Evolutionary conservation across 2,888 invertebrate species (phyloP).

Genomic region (Schrankia costaestrigalis): DNA sequence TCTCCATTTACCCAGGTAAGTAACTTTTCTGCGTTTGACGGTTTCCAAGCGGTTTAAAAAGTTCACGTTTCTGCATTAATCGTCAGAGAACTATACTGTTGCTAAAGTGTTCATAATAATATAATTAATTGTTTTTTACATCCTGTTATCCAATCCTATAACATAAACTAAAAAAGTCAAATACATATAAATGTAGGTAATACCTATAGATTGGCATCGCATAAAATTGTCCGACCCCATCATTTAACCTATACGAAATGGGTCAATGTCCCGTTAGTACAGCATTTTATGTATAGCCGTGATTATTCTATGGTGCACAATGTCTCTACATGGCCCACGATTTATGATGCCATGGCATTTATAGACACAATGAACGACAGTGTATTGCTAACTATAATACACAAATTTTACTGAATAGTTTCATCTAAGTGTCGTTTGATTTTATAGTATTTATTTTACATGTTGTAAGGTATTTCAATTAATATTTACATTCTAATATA

Average conservation of each 20-base stretch:
- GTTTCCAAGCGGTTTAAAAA: too few relatives aligned
- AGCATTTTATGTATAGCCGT: conserved; percentile 34
- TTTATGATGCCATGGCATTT: conserved; percentile 73
- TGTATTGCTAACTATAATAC: too few relatives aligned
- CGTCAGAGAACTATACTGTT: too few relatives aligned
- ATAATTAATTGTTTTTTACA: too few relatives aligned
- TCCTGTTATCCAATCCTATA: not conserved
- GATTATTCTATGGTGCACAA: conserved; percentile 42
- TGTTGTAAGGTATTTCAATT: too few relatives aligned
- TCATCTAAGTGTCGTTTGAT: conserved; percentile 12
- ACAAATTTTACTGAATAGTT: too few relatives aligned
- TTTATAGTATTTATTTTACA: too few relatives aligned
- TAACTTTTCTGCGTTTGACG: too few relatives aligned
- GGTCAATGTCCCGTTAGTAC: conserved; percentile 62
- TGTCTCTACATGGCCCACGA: conserved; percentile 57
- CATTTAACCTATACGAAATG: conserved; percentile 54
- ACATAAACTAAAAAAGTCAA: not conserved
- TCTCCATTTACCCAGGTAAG: too few relatives aligned
- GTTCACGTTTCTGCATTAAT: too few relatives aligned
- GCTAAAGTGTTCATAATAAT: too few relatives aligned
- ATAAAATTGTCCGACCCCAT: conserved; percentile 15
- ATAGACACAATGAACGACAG: conserved; percentile 48
- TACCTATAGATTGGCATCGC: not conserved
- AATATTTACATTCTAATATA: too few relatives aligned
- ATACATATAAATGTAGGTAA: not conserved